Conservation (phyloP, 2,113 vertebrate genomes). For the Cyanistes caeruleus region DNA sequence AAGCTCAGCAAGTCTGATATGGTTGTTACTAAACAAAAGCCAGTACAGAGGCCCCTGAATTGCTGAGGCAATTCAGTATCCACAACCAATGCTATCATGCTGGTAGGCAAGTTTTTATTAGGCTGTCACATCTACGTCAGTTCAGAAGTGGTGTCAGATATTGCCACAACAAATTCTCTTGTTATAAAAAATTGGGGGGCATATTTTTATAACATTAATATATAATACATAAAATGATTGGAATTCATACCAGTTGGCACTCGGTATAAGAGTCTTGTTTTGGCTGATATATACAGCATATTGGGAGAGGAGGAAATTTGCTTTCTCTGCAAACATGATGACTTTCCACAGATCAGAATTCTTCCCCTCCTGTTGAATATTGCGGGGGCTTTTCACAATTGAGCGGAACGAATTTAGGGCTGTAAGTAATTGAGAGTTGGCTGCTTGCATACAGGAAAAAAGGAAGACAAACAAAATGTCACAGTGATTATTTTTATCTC, state of each 20-base stretch:
- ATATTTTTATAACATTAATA: conserved; percentile 60
- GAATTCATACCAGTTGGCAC: conserved; percentile 52
- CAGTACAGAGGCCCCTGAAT: neutral
- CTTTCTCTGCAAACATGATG: conserved; percentile 65
- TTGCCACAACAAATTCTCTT: conserved; percentile 60
- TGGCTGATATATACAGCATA: conserved; percentile 62
- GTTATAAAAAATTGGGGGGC: conserved; percentile 43
- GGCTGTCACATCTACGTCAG: conserved; percentile 17
- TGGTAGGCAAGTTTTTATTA: conserved; percentile 40
- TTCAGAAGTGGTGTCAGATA: conserved; percentile 58
- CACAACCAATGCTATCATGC: conserved; percentile 13
- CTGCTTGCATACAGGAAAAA: conserved; percentile 67
- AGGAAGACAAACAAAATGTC: conserved; percentile 69
- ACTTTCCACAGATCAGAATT: conserved; percentile 66
- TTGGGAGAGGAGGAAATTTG: conserved; percentile 52
- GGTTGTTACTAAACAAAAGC: conserved; percentile 26
- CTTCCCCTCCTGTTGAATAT: conserved; percentile 62
- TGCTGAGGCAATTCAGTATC: neutral
- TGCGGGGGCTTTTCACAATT: conserved; percentile 67
- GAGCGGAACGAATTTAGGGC: conserved; percentile 64
- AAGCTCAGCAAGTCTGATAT: conserved; percentile 36
- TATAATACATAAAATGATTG: conserved; percentile 34
- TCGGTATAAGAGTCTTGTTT: neutral
- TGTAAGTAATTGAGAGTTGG: conserved; percentile 70
- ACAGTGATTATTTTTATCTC: conserved; percentile 71